A percentile compares a stretch with the other conserved stretches of the same genome.
Evolutionary conservation across 2,888 invertebrate species (phyloP).

Genomic region (Minunthozetes semirufus): DNA sequence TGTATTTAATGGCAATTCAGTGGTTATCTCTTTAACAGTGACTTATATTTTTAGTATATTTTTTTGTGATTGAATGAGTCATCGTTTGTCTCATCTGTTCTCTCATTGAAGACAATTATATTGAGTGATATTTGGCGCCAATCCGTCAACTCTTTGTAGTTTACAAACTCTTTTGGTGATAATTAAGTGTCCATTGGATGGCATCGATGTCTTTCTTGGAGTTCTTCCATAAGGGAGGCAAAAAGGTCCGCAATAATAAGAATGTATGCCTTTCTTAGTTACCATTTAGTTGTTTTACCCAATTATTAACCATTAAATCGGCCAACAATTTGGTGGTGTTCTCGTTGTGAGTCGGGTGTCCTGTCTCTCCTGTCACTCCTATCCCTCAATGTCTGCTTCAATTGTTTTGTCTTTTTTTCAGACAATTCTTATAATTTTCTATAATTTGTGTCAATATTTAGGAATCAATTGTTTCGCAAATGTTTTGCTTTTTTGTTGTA

Average conservation of each 20-base stretch:
- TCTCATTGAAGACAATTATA: no score
- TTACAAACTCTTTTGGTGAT: neutral
- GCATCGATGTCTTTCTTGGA: slow-evolving; percentile 60
- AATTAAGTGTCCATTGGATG: neutral
- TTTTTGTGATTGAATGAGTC: no score
- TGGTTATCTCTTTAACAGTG: no score
- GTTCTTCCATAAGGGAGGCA: slow-evolving; percentile 64
- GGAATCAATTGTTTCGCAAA: no score
- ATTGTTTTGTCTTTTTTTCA: neutral
- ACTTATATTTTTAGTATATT: no score
- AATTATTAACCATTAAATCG: slow-evolving; percentile 14
- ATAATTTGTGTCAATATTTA: neutral
- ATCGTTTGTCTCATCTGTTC: no score
- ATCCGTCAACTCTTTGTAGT: neutral
- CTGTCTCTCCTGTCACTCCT: no score
- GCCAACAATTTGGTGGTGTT: neutral
- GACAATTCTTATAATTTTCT: neutral
- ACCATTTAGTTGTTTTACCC: neutral
- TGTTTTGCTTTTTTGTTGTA: no score
- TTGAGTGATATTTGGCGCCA: neutral
- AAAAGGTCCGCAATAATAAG: slow-evolving; percentile 54
- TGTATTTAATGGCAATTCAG: no score
- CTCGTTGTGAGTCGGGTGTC: no score
- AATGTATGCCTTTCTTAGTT: slow-evolving; percentile 34
- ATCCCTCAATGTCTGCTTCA: neutral